Percentiles rank a stretch among this genome's conserved stretches.
Evolutionary conservation across 2,888 invertebrate genomes (phyloP).

Genomic region (Lochmaea crataegi): DNA sequence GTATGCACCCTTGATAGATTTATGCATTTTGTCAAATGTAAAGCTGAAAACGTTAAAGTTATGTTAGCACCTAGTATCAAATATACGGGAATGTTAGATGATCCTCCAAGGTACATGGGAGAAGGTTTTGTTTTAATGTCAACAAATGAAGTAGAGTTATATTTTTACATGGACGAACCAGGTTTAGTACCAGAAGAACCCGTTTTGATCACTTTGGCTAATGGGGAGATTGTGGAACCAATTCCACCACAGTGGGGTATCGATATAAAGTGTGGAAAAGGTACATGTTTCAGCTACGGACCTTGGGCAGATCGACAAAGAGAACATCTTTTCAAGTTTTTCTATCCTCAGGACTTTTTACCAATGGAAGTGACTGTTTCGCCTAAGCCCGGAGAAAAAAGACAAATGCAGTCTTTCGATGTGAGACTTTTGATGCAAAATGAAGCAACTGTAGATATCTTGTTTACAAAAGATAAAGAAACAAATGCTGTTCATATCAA

Average conservation of each 20-base stretch:
- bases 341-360: slow-evolving; percentile 91
- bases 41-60: slow-evolving; percentile 95
- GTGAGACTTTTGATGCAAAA: slow-evolving; percentile 89
- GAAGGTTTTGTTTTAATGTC: slow-evolving; percentile 98
- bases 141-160: slow-evolving; percentile 93
- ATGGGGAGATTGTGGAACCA: slow-evolving; percentile 93
- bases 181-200: slow-evolving; percentile 93
- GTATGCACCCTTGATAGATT: slow-evolving; percentile 93
- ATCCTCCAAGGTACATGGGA: slow-evolving; percentile 97
- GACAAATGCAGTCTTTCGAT: slow-evolving; percentile 93
- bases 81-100: slow-evolving; percentile 90
- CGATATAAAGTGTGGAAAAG: slow-evolving; percentile 95
- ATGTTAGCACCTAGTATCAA: slow-evolving; percentile 96
- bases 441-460: slow-evolving; percentile 94
- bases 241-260: slow-evolving; percentile 96
- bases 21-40: slow-evolving; percentile 95
- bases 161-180: slow-evolving; percentile 98
- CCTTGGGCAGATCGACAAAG: slow-evolving; percentile 99
- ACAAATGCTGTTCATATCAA: slow-evolving; percentile 98
- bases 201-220: slow-evolving; percentile 87
- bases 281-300: slow-evolving; percentile 96
- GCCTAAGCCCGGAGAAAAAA: slow-evolving; percentile 87
- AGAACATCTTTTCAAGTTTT: slow-evolving; percentile 94
- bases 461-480: slow-evolving; percentile 95
- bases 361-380: slow-evolving; percentile 82